phyloP scores from a whole-genome alignment of 2,113 vertebrate genomes.

The Ailurus styani region DNA sequence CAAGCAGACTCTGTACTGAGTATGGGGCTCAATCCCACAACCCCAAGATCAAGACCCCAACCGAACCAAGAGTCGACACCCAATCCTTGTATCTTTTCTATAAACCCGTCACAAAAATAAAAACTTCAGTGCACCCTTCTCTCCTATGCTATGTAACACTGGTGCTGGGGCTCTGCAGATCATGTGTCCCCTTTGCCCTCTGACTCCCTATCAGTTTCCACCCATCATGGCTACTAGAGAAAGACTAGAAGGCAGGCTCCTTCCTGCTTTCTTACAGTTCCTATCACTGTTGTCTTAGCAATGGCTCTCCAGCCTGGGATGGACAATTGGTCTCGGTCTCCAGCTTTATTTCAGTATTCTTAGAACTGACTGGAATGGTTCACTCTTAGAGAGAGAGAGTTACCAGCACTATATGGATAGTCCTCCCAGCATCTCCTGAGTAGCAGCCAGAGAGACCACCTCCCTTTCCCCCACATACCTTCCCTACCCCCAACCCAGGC shows the following conservation, averaged over 20 bases:
- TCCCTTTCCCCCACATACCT: not conserved
- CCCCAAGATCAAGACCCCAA: not conserved
- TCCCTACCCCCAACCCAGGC: not conserved
- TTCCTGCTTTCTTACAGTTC: not conserved
- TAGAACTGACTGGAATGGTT: not conserved
- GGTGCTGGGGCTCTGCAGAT: not conserved
- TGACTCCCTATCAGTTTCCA: not conserved
- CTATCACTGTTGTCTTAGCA: not conserved
- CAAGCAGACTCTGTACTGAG: not conserved
- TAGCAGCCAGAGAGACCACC: not conserved
- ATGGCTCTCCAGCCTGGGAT: not conserved
- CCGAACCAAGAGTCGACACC: not conserved
- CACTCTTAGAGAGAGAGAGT: not conserved
- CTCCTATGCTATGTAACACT: not conserved
- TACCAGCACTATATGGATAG: not conserved
- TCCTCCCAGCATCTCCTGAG: not conserved
- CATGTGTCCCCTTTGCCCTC: not conserved
- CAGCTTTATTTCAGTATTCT: not conserved
- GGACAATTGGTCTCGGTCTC: not conserved
- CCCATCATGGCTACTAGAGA: not conserved
- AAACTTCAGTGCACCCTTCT: not conserved
- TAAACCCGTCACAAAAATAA: not conserved
- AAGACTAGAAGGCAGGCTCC: not conserved
- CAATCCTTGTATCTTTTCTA: not conserved
- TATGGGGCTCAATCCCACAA: not conserved